A percentile compares a stretch with the other conserved stretches of the same genome.
These are phyloP conservation scores for Vanessa tameamea DNA, from an alignment of 1,140 invertebrate genomes.

Conservation along the genomic window DNA sequence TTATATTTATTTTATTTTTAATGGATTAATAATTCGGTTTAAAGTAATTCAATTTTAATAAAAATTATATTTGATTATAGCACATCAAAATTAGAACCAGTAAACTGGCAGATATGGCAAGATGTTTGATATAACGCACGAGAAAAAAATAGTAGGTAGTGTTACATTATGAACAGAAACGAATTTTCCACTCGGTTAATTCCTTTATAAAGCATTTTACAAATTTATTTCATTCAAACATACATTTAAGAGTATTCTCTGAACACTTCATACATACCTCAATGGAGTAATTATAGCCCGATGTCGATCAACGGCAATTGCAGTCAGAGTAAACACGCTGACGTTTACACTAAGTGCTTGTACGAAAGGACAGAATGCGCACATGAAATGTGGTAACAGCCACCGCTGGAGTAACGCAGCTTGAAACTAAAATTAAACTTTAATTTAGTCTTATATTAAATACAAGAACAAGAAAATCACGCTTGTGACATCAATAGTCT, in stretches of 20 bases:
- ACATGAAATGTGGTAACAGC: conserved; percentile 92
- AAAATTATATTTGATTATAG: too few relatives aligned
- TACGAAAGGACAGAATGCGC: conserved; percentile 90
- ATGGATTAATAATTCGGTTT: too few relatives aligned
- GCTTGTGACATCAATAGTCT: too few relatives aligned
- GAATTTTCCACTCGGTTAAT: too few relatives aligned
- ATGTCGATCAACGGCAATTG: conserved; percentile 89
- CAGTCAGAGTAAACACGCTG: conserved; percentile 90
- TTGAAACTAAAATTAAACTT: conserved; percentile 84
- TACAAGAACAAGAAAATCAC: neutral
- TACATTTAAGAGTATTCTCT: neutral
- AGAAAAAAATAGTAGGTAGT: too few relatives aligned
- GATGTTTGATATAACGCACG: too few relatives aligned
- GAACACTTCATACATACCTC: conserved; percentile 74
- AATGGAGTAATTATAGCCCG: conserved; percentile 86
- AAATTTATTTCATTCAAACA: neutral
- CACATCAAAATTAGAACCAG: too few relatives aligned
- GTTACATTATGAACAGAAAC: too few relatives aligned
- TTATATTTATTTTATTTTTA: too few relatives aligned
- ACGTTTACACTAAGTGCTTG: conserved; percentile 90
- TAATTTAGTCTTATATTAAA: neutral
- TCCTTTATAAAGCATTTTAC: too few relatives aligned
- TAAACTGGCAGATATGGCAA: too few relatives aligned
- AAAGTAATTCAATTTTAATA: too few relatives aligned
- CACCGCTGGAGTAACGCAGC: conserved; percentile 90